Evolutionary conservation across 2,113 vertebrate species (phyloP).

Genomic region (Saiga tatarica): DNA sequence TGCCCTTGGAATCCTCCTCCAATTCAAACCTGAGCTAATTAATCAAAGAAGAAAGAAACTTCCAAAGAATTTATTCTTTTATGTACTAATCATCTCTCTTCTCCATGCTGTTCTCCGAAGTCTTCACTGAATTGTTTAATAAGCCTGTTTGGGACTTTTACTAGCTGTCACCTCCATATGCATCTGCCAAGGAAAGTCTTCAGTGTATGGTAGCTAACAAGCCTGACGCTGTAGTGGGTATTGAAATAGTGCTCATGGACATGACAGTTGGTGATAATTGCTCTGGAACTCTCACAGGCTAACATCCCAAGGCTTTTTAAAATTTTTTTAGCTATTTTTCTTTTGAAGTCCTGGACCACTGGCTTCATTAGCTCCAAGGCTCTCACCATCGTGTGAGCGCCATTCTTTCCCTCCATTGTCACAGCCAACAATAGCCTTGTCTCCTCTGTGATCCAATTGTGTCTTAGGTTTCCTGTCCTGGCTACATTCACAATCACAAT

Average conservation of each 20-base stretch:
- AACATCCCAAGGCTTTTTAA: background rate
- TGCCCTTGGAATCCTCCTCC: background rate
- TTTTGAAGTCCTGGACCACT: slow-evolving; percentile 27
- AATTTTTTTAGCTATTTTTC: background rate
- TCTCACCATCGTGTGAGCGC: background rate
- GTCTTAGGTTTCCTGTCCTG: slow-evolving; percentile 21
- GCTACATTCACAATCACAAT: slow-evolving; percentile 25
- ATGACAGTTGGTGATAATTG: slow-evolving; percentile 43
- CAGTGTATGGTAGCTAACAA: background rate
- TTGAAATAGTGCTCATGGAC: background rate
- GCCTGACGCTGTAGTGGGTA: background rate
- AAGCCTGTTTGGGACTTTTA: slow-evolving; percentile 30
- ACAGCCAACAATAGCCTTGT: slow-evolving; percentile 28
- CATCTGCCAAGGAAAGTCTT: slow-evolving; percentile 4
- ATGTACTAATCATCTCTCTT: background rate
- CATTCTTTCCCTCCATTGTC: background rate
- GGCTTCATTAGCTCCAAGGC: slow-evolving; percentile 39
- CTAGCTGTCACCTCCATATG: slow-evolving; percentile 38
- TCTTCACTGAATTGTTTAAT: background rate
- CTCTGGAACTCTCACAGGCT: background rate
- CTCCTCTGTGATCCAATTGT: background rate
- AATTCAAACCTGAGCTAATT: slow-evolving; percentile 42
- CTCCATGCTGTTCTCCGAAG: background rate
- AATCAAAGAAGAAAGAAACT: slow-evolving; percentile 48
- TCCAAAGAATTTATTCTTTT: slow-evolving; percentile 18